A percentile compares a stretch with the other conserved stretches of the same genome.
Evolutionary conservation across 2,113 vertebrate genomes (phyloP).

Genomic region (Thinocorus orbignyianus): DNA sequence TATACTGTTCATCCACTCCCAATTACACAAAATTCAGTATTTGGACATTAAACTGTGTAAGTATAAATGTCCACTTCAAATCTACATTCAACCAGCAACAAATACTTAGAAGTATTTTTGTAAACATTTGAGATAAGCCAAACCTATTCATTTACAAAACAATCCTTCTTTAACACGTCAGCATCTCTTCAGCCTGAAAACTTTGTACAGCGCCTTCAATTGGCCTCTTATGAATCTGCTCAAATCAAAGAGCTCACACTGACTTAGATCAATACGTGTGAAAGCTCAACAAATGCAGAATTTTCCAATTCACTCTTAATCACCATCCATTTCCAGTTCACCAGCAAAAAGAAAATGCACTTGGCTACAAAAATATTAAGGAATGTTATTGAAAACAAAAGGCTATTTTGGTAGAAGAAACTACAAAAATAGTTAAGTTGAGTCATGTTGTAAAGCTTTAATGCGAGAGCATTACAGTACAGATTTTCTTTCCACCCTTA

Average conservation of each 20-base stretch:
- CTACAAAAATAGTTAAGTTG: conserved; percentile 96
- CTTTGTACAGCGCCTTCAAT: conserved; percentile 36
- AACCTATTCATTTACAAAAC: conserved; percentile 64
- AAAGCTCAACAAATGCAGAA: conserved; percentile 61
- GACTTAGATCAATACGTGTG: conserved; percentile 14
- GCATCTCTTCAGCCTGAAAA: conserved; percentile 56
- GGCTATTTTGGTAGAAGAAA: conserved; percentile 87
- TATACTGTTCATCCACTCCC: conserved; percentile 72
- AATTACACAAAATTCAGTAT: conserved; percentile 66
- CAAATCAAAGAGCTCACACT: conserved; percentile 49
- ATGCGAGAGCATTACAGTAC: conserved; percentile 81
- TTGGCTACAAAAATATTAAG: conserved; percentile 82
- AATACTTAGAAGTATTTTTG: conserved; percentile 77
- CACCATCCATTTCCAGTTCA: conserved; percentile 70
- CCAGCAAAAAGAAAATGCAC: conserved; percentile 75
- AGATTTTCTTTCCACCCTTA: conserved; percentile 79
- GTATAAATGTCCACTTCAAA: conserved; percentile 73
- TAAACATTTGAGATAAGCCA: conserved; percentile 75
- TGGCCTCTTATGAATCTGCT: conserved; percentile 35
- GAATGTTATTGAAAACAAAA: conserved; percentile 86
- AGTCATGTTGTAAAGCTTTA: conserved; percentile 85
- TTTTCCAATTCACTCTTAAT: conserved; percentile 52
- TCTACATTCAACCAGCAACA: conserved; percentile 76
- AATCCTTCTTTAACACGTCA: conserved; percentile 46
- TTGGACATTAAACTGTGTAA: conserved; percentile 62